Conservation (phyloP, 1,140 invertebrate genomes). For the Ladona fulva region DNA sequence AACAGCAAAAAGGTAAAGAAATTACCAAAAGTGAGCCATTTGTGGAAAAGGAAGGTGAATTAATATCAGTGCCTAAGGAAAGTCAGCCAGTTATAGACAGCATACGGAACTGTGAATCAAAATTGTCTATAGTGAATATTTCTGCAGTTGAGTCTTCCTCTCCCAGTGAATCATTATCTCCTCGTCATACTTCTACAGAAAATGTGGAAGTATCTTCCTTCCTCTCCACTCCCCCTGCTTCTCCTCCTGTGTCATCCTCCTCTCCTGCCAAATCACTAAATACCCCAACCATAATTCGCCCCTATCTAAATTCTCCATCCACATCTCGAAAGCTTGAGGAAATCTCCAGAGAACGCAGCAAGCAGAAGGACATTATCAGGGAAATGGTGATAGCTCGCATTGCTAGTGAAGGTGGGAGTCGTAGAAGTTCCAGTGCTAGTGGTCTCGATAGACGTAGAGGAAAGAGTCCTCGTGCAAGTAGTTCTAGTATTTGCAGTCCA, state of each 20-base stretch:
- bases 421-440: constrained; percentile 45
- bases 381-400: constrained; percentile 66
- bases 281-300: neutral
- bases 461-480: neutral
- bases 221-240: neutral
- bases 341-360: constrained; percentile 52
- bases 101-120: neutral
- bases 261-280: neutral
- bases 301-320: constrained; percentile 31
- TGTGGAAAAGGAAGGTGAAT: neutral
- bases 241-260: neutral
- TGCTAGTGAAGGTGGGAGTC: constrained; percentile 51
- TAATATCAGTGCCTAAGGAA: neutral
- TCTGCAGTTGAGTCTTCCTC: neutral
- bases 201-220: neutral
- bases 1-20: neutral
- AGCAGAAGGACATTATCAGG: constrained; percentile 61
- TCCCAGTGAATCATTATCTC: neutral
- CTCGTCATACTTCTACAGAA: neutral
- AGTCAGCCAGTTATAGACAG: neutral
- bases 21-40: neutral
- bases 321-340: constrained; percentile 51
- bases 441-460: constrained; percentile 29
- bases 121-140: neutral
- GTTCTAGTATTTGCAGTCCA: neutral